phyloP scores from a whole-genome alignment of 2,888 invertebrate genomes.

The Protula sp. region DNA sequence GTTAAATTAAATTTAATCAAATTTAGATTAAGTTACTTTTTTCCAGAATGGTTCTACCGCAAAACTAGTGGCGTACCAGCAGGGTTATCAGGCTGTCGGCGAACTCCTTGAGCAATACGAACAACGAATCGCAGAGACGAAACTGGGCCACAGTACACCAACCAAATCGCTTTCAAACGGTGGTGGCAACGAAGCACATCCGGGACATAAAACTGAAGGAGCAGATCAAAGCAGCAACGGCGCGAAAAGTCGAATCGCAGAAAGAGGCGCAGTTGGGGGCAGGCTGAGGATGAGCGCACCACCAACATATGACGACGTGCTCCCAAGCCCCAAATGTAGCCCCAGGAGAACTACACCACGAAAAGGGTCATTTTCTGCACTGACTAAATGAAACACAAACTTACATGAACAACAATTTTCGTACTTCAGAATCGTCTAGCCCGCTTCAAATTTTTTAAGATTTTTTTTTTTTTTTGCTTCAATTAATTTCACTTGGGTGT shows the following conservation, averaged over 20 bases:
- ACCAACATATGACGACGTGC: slow-evolving; percentile 19
- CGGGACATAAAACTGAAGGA: not conserved
- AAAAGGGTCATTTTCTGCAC: too few species aligned
- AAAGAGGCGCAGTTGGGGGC: not conserved
- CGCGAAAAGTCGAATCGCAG: not conserved
- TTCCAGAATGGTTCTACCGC: slow-evolving; percentile 25
- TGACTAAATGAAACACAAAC: too few species aligned
- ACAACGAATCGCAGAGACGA: slow-evolving; percentile 3
- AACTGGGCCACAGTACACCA: not conserved
- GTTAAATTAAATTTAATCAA: too few species aligned
- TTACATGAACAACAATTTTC: too few species aligned
- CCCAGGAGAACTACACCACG: too few species aligned
- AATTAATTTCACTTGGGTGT: too few species aligned
- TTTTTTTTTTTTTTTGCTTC: too few species aligned
- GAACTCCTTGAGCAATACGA: slow-evolving; percentile 24
- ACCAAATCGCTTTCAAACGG: too few species aligned
- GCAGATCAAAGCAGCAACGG: not conserved
- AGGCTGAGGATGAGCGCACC: slow-evolving; percentile 7
- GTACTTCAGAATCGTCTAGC: too few species aligned
- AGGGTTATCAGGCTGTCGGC: slow-evolving; percentile 20
- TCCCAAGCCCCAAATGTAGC: slow-evolving; percentile 17
- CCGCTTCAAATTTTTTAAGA: too few species aligned
- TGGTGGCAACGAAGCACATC: not conserved
- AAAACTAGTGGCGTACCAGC: slow-evolving; percentile 21
- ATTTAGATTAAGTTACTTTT: too few species aligned